Evolutionary conservation across 2,888 invertebrate species (phyloP), one percentile per base, ranked within the genome.

Genomic region (Napeogenes inachia): DNA sequence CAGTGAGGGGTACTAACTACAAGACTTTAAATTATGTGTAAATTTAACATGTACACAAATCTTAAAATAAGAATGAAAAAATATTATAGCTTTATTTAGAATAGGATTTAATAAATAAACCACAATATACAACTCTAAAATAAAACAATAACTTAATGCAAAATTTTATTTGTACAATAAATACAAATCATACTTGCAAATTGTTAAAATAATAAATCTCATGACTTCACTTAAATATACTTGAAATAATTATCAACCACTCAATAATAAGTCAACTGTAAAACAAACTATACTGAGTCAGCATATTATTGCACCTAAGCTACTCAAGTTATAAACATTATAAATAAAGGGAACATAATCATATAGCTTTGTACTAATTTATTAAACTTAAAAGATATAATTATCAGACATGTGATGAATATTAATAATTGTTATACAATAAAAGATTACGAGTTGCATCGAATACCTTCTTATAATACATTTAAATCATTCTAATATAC

Each of bases 111-210:
- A 21, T 21, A 67, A 57, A 63, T 61, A 46, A 53, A 62, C 42
- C 21, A 21, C 21, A 21, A 21, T 21, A 57, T 54, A 59, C 74
- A 76, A 46, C 3, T 46, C 21, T 13, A 4, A 79, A 78, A 82
- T 76, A 80, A 67, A 70, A 67, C 64, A 50, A 66, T 65, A 67
- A 74, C 82, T 81, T 76, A 81, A 85, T 89, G 84, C 84, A 87
- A 87, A 85, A 81, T 61, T 86, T 90, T 89, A 89, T 89, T 89
- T 90, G 89, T 90, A 89, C 89, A 89, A 89, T 89, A 88, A 88
- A 89, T 90, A 90, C 89, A 89, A 90, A 90, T 82, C 78, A 89
- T 87, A 88, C 79, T 84, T 82, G 87, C 87, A 86, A 87, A 86
- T 83, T 81, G 88, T 79, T 83, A 84, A 86, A 84, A 82, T 82